Evolutionary conservation across 2,888 invertebrate genomes (phyloP).

Genomic region (Heliconius charithonia): DNA sequence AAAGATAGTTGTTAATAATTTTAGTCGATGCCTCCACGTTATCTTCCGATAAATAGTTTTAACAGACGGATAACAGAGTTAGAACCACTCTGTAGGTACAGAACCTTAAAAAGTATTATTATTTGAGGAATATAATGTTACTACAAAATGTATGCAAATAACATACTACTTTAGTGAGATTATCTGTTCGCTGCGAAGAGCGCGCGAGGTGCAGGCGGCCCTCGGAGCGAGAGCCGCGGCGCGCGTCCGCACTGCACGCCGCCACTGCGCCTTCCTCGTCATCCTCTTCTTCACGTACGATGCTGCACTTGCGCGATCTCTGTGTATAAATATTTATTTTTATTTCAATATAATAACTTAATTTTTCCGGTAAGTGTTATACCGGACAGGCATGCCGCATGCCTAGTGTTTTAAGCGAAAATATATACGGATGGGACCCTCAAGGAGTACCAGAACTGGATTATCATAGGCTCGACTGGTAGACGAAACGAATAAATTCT

Average conservation of each 20-base stretch:
- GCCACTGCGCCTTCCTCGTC: conserved; percentile 89
- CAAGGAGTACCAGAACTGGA: neutral
- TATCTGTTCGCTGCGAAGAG: conserved; percentile 84
- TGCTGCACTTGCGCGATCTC: conserved; percentile 93
- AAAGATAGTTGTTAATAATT: too few relatives aligned
- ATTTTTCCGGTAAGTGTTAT: neutral
- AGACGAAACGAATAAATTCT: neutral
- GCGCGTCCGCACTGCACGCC: conserved; percentile 75
- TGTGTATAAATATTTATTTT: conserved; percentile 53
- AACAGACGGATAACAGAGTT: too few relatives aligned
- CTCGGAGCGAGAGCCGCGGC: conserved; percentile 91
- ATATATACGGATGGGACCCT: too few relatives aligned
- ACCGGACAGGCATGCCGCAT: neutral
- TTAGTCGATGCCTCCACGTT: too few relatives aligned
- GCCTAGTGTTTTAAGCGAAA: neutral
- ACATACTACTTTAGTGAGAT: conserved; percentile 75
- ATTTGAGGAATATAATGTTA: neutral
- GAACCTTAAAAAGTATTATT: too few relatives aligned
- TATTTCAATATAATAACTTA: too few relatives aligned
- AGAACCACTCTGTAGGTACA: too few relatives aligned
- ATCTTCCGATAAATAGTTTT: too few relatives aligned
- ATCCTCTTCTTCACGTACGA: conserved; percentile 96
- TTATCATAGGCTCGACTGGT: neutral
- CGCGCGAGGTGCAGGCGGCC: conserved; percentile 88
- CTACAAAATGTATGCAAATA: neutral